Base-by-base conservation (phyloP, 2,113 vertebrate species). In the Ivindomyrus marchei region DNA sequence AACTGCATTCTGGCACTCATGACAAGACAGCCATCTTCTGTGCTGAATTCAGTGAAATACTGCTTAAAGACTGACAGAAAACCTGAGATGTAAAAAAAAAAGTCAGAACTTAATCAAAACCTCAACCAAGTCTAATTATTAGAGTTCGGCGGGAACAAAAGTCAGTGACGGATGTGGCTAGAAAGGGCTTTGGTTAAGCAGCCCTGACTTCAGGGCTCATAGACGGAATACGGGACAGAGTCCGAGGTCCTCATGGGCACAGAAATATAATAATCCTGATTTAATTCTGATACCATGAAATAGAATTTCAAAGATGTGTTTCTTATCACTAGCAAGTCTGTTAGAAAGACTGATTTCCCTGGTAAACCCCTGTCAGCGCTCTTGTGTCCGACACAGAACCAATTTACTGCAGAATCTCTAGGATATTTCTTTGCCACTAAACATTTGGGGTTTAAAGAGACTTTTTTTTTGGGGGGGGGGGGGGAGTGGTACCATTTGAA, bases 271-370 rank as follows among this genome's bases (percentile, higher is more conserved):
- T 85, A 47, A 49, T 85, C 83, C 83, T 46, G 83, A 85, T 85
- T 85, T 49, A 85, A 85, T 85, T 46, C 83, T 47, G 83, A 46
- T 85, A 49, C 83, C 83, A 85, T 47, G 83, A 85, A 85, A 85
- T 85, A 85, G 83, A 85, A 85, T 85, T 85, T 85, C 83, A 85
- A 47, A 85, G 83, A 46, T 85, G 83, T 85, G 45, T 85, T 49
- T 49, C 83, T 85, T 85, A 85, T 85, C 83, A 49, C 46, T 46
- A 21, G 19, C 83, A 85, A 47, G 42, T 85, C 83, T 9, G 74
- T 80, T 80, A 80, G 74, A 85, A 49, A 85, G 83, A 46, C 42
- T 85, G 83, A 49, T 85, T 85, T 85, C 83, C 83, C 83, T 49
- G 42, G 83, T 47, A 85, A 85, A 85, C 19, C 42, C 42, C 83